Conservation (phyloP, 2,888 invertebrate species). For the Unio delphinus region DNA sequence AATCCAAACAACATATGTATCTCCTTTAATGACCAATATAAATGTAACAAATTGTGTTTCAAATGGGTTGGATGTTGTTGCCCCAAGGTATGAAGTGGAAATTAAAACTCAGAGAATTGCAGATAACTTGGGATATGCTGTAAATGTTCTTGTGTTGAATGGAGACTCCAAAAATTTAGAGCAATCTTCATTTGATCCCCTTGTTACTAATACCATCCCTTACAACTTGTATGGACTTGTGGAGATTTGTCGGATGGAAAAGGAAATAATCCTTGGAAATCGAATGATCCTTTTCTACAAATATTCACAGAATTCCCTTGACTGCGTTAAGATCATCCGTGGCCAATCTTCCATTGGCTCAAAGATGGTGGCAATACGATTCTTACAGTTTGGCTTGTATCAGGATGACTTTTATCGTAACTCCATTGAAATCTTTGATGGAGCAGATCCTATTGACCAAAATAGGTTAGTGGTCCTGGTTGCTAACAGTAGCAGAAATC, state of each 20-base stretch:
- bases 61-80: constrained; percentile 92
- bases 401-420: constrained; percentile 76
- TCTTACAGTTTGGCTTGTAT: constrained; percentile 68
- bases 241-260: constrained; percentile 96
- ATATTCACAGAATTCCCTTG: constrained; percentile 95
- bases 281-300: constrained; percentile 94
- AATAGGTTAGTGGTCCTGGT: constrained; percentile 46
- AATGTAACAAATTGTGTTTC: constrained; percentile 88
- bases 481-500: constrained; percentile 49
- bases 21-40: constrained; percentile 85
- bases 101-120: constrained; percentile 73
- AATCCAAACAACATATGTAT: constrained; percentile 89
- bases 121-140: constrained; percentile 88
- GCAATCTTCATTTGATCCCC: constrained; percentile 86
- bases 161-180: constrained; percentile 84
- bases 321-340: constrained; percentile 97
- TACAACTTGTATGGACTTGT: constrained; percentile 94
- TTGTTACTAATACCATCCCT: constrained; percentile 82
- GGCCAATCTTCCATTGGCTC: constrained; percentile 79
- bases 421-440: constrained; percentile 89
- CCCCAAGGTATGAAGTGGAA: constrained; percentile 83
- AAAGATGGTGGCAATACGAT: constrained; percentile 87
- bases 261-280: constrained; percentile 91
- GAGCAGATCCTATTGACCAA: constrained; percentile 84
- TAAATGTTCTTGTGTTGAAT: constrained; percentile 90